Conservation (phyloP, 1,140 invertebrate genomes). For the Macrotrachela quadricornifera region DNA sequence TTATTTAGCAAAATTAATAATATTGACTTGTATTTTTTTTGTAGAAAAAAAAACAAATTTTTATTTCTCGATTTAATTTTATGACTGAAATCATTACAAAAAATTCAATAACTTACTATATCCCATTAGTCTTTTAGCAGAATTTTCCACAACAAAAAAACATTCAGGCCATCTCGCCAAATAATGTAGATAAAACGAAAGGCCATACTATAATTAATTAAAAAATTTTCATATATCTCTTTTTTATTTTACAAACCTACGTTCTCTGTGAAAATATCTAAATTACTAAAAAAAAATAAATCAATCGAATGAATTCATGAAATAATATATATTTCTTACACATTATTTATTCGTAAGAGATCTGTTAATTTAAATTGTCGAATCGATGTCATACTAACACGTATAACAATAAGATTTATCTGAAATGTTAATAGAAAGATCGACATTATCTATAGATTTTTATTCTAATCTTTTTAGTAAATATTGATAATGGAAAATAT, state of each 20-base stretch:
- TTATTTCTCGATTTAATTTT: no score
- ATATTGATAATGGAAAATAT: no score
- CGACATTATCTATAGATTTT: no score
- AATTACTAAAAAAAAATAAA: slow-evolving; percentile 45
- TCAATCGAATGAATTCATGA: background rate
- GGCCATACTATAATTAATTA: slow-evolving; percentile 57
- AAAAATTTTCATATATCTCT: background rate
- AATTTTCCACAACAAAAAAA: slow-evolving; percentile 82
- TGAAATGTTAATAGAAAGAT: no score
- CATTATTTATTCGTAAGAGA: slow-evolving; percentile 82
- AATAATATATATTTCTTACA: slow-evolving; percentile 50
- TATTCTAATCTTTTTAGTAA: no score
- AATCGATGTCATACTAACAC: no score
- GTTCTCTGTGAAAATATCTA: slow-evolving; percentile 87
- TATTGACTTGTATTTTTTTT: no score
- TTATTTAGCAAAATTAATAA: slow-evolving; percentile 89
- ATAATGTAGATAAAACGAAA: slow-evolving; percentile 93
- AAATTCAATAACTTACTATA: slow-evolving; percentile 54
- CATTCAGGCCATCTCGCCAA: slow-evolving; percentile 96
- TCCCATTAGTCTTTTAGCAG: slow-evolving; percentile 84
- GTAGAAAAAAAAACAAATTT: no score
- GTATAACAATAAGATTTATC: no score
- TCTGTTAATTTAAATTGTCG: slow-evolving; percentile 31
- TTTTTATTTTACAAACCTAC: slow-evolving; percentile 36
- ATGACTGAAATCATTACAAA: no score